Evolutionary conservation across 2,888 invertebrate species (phyloP), one percentile per base, ranked within the genome.

Genomic region (Poecilus cupreus): DNA sequence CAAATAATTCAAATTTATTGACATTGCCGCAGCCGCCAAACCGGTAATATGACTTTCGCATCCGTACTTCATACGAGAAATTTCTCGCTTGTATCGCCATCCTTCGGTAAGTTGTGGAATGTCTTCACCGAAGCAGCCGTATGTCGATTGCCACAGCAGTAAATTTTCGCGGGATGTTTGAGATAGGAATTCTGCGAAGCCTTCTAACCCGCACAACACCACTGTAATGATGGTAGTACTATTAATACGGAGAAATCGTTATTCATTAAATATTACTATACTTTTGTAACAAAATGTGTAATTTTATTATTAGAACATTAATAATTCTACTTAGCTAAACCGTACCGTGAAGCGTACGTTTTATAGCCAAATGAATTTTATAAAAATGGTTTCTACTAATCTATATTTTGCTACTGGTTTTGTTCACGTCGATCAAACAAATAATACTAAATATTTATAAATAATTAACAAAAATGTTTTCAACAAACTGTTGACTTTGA

Each of bases 201-300:
- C 91, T 85, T 90, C 89, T 84, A 89, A 87, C 0, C 90, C 90
- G 83, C 91, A 91, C 3, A 91, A 84, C 26, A 89, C 85, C 80
- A 91, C 91, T 91, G 82, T 39, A 80, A 80, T n/a, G 10, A 11
- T 20, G 16, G 51, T 46, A 49, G 32, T 11, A 18, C 1, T 70
- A 22, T 46, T 32, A 51, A 37, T 6, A 64, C 76, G 43, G 4
- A 32, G 49, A 77, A 16, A 68, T n/a, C n/a, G n/a, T n/a, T n/a
- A 8, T 32, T n/a, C 13, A 46, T 13, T 68, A 39, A 57, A n/a
- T n/a, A n/a, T n/a, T n/a, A n/a, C n/a, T n/a, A n/a, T n/a, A n/a
- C n/a, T n/a, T n/a, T n/a, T n/a, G n/a, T n/a, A n/a, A n/a, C n/a
- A n/a, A n/a, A n/a, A n/a, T n/a, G n/a, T n/a, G n/a, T n/a, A n/a